A percentile compares a stretch with the other conserved stretches of the same genome.
phyloP scores from a whole-genome alignment of 2,113 vertebrate species.

The Thalassoma bifasciatum region DNA sequence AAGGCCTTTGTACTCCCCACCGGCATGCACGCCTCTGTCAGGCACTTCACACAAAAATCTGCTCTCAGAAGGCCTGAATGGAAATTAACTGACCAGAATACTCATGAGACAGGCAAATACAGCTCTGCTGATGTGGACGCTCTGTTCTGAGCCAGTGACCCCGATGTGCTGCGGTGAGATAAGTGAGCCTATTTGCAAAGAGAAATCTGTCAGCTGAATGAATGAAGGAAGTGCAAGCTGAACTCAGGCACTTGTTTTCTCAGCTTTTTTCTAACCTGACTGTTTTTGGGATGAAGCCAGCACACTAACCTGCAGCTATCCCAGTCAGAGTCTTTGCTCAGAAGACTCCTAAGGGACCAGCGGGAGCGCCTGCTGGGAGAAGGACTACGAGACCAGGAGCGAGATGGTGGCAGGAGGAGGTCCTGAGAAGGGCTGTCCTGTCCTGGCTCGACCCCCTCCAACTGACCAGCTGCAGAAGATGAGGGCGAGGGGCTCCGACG shows the following conservation, averaged over 20 bases:
- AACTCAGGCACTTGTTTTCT: background rate
- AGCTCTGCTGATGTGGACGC: constrained; percentile 19
- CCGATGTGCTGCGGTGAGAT: constrained; percentile 18
- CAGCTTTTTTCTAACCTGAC: background rate
- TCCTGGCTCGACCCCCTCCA: constrained; percentile 44
- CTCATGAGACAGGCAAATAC: constrained; percentile 29
- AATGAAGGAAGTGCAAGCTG: background rate
- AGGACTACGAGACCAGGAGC: constrained; percentile 79
- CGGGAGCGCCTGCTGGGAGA: constrained; percentile 80
- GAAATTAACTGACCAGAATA: constrained; percentile 48
- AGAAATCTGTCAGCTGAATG: background rate
- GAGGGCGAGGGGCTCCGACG: constrained; percentile 25
- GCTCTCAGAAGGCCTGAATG: constrained; percentile 43
- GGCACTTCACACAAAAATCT: constrained; percentile 34
- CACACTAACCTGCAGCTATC: constrained; percentile 84
- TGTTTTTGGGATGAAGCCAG: constrained; percentile 31
- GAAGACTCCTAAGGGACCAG: constrained; percentile 83
- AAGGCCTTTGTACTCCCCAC: constrained; percentile 10
- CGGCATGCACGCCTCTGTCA: constrained; percentile 12
- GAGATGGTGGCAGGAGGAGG: constrained; percentile 69
- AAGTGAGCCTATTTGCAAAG: constrained; percentile 2
- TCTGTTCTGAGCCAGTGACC: constrained; percentile 31
- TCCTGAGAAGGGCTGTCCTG: constrained; percentile 53
- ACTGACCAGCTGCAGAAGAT: constrained; percentile 6
- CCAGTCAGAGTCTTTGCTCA: constrained; percentile 80